These are phyloP conservation scores for Holacanthus passer DNA, from an alignment of 2,113 vertebrate genomes.

Conservation along the genomic window DNA sequence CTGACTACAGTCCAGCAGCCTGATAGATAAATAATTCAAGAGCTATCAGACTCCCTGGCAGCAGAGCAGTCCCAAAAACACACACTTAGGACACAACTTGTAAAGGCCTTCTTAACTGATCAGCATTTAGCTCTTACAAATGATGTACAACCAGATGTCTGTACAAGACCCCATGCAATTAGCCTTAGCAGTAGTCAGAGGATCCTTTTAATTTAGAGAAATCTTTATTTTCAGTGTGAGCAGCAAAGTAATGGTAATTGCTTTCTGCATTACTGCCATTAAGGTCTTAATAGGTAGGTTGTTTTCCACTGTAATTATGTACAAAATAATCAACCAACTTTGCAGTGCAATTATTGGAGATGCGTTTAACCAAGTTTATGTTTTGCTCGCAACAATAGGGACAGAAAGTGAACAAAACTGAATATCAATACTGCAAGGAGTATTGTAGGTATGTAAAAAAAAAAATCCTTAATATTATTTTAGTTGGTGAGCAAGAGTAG, in stretches of 20 bases:
- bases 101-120: conserved; percentile 70
- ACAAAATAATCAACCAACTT: conserved; percentile 83
- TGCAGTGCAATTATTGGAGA: conserved; percentile 81
- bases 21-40: conserved; percentile 84
- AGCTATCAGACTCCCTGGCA: conserved; percentile 82
- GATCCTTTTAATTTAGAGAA: conserved; percentile 77
- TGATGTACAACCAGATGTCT: conserved; percentile 76
- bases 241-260: conserved; percentile 84
- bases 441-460: conserved; percentile 3
- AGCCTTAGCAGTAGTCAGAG: conserved; percentile 64
- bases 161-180: conserved; percentile 73
- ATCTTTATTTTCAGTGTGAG: conserved; percentile 82
- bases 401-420: conserved; percentile 27
- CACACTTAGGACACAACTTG: conserved; percentile 71
- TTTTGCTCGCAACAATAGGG: conserved; percentile 45
- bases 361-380: conserved; percentile 73
- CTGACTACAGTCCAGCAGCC: conserved; percentile 77
- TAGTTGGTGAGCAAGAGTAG: neutral
- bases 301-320: conserved; percentile 85
- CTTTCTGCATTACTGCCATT: conserved; percentile 83
- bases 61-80: conserved; percentile 77
- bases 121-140: conserved; percentile 78
- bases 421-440: conserved; percentile 32
- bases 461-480: neutral
- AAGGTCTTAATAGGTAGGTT: conserved; percentile 84